Base-by-base conservation (phyloP, 2,888 invertebrate genomes). In the Protula sp. region DNA sequence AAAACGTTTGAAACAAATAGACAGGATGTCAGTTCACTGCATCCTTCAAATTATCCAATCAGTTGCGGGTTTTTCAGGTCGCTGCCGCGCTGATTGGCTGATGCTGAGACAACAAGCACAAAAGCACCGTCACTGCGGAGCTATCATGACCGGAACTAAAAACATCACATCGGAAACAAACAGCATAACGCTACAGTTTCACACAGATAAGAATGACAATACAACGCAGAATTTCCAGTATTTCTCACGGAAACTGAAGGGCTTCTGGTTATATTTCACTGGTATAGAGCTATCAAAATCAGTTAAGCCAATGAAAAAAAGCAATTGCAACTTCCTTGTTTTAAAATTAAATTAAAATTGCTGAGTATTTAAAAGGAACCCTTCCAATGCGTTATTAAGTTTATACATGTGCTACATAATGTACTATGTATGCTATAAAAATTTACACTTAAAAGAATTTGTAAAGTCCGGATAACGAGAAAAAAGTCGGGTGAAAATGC, bases 1-100 rank as follows among this genome's bases (percentile, higher is more conserved):
- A n/a, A n/a, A n/a, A n/a, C n/a, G n/a, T n/a, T n/a, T n/a, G n/a
- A n/a, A n/a, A n/a, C n/a, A n/a, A n/a, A n/a, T n/a, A n/a, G n/a
- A n/a, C n/a, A n/a, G n/a, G n/a, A n/a, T n/a, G n/a, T n/a, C n/a
- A n/a, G n/a, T n/a, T n/a, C n/a, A n/a, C n/a, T n/a, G n/a, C n/a
- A n/a, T n/a, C n/a, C n/a, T n/a, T n/a, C n/a, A n/a, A n/a, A n/a
- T n/a, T n/a, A n/a, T n/a, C n/a, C n/a, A n/a, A n/a, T n/a, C 19
- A 38, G 38, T 38, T 5, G n/a, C 50, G 50, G 50, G n/a, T 50
- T 14, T 22, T 50, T 14, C 50, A 50, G 55, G 63, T 19, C 55
- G 65, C 22, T 67, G 67, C 54, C 63, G 67, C 9, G 67, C 67
- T 1, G 67, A 67, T 48, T 67, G 67, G 67, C 50, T 67, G 52